Evolutionary conservation across 2,888 invertebrate genomes (phyloP), one percentile per base, ranked within the genome.

Genomic region (Drosophila borealis): DNA sequence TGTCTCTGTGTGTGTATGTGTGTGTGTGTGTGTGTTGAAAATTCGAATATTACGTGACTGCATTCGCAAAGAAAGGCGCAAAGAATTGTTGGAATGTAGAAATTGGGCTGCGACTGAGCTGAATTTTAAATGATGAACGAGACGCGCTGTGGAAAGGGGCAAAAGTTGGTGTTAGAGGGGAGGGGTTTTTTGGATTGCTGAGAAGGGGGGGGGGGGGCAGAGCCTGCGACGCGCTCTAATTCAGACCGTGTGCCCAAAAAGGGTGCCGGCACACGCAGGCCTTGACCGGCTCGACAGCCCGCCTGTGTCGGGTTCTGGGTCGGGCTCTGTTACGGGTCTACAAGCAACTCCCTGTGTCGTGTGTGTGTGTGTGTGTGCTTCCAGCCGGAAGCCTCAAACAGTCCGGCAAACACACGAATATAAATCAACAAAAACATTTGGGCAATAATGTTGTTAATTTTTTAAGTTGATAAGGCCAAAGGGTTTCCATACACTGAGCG

Each of bases 41-140:
- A 89, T 89, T 86, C 72, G 85, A 89, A 88, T 80, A 81, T 84
- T 89, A 86, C 85, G 85, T 89, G 85, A 86, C 85, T 84, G 88
- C 85, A 87, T 87, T 89, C 74, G 71, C 56, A 79, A 78, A 83
- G 82, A 83, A 87, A 76, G 75, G 69, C 73, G 59, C 64, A 78
- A 88, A 89, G 84, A 89, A 89, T 79, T 72, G 81, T 79, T 65
- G 88, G 85, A 85, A 83, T 87, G 77, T 80, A 72, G 89, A 87
- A 83, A 89, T 83, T 85, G 81, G 85, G 72, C 81, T 79, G 85
- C 53, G 79, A 66, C 89, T 86, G 85, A 88, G 89, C 70, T 84
- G 85, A 86, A 86, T 89, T 77, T 88, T 56, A 81, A 89, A 89
- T 89, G 89, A 84, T 69, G 45, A 51, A 67, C 45, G 61, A 56